Conservation (phyloP, 2,888 invertebrate genomes). For the Zeuzera pyrina region DNA sequence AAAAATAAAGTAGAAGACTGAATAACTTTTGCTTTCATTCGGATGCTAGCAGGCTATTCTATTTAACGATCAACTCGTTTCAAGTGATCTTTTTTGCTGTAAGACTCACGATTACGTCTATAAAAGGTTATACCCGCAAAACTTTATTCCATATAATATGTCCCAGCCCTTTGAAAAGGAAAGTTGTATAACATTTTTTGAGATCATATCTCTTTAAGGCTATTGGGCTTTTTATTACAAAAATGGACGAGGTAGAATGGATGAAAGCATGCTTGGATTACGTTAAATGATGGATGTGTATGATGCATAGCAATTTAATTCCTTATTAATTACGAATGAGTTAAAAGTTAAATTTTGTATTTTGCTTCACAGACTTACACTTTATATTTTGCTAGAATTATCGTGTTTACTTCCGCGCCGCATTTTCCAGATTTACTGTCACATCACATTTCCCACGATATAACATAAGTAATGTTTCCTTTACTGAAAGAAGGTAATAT, state of each 20-base stretch:
- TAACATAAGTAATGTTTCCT: no score
- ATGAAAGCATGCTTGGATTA: no score
- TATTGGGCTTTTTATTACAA: constrained; percentile 47
- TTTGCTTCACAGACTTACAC: no score
- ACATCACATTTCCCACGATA: no score
- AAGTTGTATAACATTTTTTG: constrained; percentile 62
- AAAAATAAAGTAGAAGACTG: constrained; percentile 14
- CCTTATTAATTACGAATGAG: no score
- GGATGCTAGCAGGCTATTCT: constrained; percentile 46
- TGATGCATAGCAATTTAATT: no score
- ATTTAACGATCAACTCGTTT: constrained; percentile 50
- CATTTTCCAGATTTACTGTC: no score
- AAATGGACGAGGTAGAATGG: constrained; percentile 41
- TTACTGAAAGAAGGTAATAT: no score
- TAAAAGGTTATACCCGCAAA: constrained; percentile 68
- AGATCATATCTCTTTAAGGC: constrained; percentile 55
- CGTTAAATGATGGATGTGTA: no score
- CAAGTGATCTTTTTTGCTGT: constrained; percentile 51
- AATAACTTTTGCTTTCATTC: constrained; percentile 59
- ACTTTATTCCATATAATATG: constrained; percentile 64
- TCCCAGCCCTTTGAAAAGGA: constrained; percentile 65
- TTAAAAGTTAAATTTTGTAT: no score
- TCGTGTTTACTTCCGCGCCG: no score
- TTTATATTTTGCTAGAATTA: no score
- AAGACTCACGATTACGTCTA: constrained; percentile 44